A percentile compares a stretch with the other conserved stretches of the same genome.
Evolutionary conservation across 2,797 vertebrate genomes (phyloP).

Genomic region (Brotula barbata): DNA sequence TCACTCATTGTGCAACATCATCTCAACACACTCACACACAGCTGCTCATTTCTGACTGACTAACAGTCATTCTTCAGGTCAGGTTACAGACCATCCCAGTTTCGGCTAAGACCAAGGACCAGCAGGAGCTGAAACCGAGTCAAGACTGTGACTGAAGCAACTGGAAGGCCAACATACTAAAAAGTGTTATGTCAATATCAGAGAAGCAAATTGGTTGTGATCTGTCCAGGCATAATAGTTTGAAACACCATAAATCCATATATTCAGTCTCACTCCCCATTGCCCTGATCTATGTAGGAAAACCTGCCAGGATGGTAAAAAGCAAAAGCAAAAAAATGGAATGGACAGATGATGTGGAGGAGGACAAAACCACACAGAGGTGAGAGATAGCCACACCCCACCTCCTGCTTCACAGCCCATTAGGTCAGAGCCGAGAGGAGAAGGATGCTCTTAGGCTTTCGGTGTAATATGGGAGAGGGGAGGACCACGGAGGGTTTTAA

Average conservation of each 20-base stretch:
- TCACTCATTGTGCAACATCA: conserved; percentile 26
- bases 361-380: conserved; percentile 10
- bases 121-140: neutral
- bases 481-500: conserved; percentile 60
- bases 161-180: neutral
- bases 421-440: conserved; percentile 56
- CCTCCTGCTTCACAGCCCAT: conserved; percentile 58
- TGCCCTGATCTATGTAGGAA: too few relatives aligned
- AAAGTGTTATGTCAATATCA: too few relatives aligned
- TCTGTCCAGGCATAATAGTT: too few relatives aligned
- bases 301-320: neutral
- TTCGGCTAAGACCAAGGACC: too few relatives aligned
- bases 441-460: conserved; percentile 46
- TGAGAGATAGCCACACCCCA: conserved; percentile 17
- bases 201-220: too few relatives aligned
- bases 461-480: conserved; percentile 50
- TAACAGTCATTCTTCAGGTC: conserved; percentile 33
- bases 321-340: conserved; percentile 1
- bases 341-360: neutral
- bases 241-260: too few relatives aligned
- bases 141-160: neutral
- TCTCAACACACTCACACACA: conserved; percentile 14
- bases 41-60: conserved; percentile 26
- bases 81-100: conserved; percentile 8
- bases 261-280: too few relatives aligned